Evolutionary conservation across 2,888 invertebrate genomes (phyloP).

Genomic region (Drosophila borealis): DNA sequence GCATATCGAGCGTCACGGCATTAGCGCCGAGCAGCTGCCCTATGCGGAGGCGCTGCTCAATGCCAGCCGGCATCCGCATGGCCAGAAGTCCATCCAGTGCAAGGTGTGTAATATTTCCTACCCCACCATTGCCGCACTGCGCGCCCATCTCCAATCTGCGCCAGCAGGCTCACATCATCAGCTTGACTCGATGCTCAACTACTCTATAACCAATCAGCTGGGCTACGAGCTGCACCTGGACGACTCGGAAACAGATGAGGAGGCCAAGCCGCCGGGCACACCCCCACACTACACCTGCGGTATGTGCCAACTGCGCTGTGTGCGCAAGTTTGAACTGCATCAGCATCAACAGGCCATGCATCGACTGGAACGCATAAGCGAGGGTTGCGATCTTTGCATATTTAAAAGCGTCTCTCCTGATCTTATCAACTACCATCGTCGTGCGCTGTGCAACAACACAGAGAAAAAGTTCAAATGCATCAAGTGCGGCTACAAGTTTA

Average conservation of each 20-base stretch:
- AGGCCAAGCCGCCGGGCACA: conserved; percentile 46
- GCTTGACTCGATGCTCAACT: conserved; percentile 67
- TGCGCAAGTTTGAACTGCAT: conserved; percentile 80
- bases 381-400: conserved; percentile 86
- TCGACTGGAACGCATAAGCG: conserved; percentile 85
- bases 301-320: conserved; percentile 77
- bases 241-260: conserved; percentile 84
- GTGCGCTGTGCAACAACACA: conserved; percentile 82
- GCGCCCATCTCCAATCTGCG: conserved; percentile 61
- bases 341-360: conserved; percentile 83
- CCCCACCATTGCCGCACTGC: conserved; percentile 62
- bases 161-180: conserved; percentile 53
- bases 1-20: conserved; percentile 77
- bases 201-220: conserved; percentile 82
- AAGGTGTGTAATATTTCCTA: conserved; percentile 77
- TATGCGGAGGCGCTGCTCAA: conserved; percentile 74
- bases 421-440: conserved; percentile 86
- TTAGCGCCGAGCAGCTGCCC: conserved; percentile 61
- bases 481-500: conserved; percentile 81
- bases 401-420: conserved; percentile 86
- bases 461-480: conserved; percentile 79
- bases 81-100: conserved; percentile 74
- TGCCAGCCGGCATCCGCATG: conserved; percentile 75
- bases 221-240: conserved; percentile 83
- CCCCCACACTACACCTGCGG: conserved; percentile 72